These are phyloP conservation scores for Nyleta sp. DNA, from an alignment of 2,888 invertebrate genomes.

Conservation along the genomic window DNA sequence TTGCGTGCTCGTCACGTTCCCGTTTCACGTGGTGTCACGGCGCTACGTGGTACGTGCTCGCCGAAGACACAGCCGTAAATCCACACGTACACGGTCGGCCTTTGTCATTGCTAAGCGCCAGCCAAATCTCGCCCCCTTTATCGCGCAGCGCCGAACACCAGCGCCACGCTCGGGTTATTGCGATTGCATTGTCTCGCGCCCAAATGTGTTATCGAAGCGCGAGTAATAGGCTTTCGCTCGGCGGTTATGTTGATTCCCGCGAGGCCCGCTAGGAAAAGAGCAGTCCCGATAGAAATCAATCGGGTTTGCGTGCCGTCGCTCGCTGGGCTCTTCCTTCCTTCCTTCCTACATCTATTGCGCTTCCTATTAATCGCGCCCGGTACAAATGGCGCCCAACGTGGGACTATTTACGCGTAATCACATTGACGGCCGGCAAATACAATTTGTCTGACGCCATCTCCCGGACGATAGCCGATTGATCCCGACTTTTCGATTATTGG, in stretches of 20 bases:
- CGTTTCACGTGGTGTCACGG: conserved; percentile 43
- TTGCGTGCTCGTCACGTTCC: conserved; percentile 47
- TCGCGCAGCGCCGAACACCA: background rate
- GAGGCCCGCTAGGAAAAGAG: conserved; percentile 25
- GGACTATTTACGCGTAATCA: conserved; percentile 18
- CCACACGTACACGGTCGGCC: conserved; percentile 26
- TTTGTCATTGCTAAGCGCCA: conserved; percentile 48
- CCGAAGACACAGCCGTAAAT: conserved; percentile 13
- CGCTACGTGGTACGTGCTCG: conserved; percentile 44
- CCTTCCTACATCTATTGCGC: conserved; percentile 14
- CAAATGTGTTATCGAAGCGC: conserved; percentile 35
- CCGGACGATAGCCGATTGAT: conserved; percentile 6
- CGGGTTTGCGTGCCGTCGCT: conserved; percentile 42
- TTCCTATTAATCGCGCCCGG: conserved; percentile 31
- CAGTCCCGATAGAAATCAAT: conserved; percentile 41
- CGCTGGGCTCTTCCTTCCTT: conserved; percentile 24
- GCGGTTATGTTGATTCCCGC: conserved; percentile 10
- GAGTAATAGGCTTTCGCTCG: conserved; percentile 30
- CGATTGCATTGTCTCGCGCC: conserved; percentile 24
- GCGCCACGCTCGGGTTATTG: conserved; percentile 12
- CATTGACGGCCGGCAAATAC: conserved; percentile 17
- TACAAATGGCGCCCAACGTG: conserved; percentile 10
- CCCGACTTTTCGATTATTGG: conserved; percentile 8
- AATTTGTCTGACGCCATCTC: conserved; percentile 2
- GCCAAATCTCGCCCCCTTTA: background rate